These are phyloP conservation scores for Chlorodrepanis virens DNA, from an alignment of 2,113 vertebrate genomes.

Conservation along the genomic window DNA sequence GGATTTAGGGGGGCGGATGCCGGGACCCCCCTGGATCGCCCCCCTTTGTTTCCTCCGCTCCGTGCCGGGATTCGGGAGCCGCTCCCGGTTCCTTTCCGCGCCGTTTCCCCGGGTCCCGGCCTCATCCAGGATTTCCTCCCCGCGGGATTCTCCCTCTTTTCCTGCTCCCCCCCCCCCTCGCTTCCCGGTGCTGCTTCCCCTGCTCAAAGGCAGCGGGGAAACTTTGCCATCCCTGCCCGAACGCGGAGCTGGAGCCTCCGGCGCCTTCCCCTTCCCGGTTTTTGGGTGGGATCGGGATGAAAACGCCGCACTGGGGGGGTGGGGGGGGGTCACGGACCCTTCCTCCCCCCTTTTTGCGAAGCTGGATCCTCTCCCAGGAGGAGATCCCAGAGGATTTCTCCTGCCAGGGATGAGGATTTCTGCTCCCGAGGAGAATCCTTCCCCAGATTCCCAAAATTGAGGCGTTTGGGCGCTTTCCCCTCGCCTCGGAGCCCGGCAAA, in stretches of 20 bases:
- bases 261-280: neutral
- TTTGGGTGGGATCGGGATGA: neutral
- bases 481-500: neutral
- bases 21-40: neutral
- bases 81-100: neutral
- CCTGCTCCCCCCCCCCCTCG: neutral
- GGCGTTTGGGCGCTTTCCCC: neutral
- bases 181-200: neutral
- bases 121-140: neutral
- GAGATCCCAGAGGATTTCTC: neutral
- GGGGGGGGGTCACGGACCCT: neutral
- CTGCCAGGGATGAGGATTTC: neutral
- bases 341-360: fast-evolving
- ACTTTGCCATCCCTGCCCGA: neutral
- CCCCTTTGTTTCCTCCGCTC: neutral
- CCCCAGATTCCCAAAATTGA: neutral
- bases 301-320: neutral
- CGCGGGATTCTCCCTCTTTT: neutral
- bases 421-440: neutral
- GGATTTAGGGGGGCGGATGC: neutral
- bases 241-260: neutral
- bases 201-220: neutral
- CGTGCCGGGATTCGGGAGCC: neutral
- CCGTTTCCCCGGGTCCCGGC: neutral
- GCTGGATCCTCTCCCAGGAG: neutral